These are phyloP conservation scores for Saccostrea glomerata DNA, from an alignment of 1,140 invertebrate genomes.

Conservation along the genomic window DNA sequence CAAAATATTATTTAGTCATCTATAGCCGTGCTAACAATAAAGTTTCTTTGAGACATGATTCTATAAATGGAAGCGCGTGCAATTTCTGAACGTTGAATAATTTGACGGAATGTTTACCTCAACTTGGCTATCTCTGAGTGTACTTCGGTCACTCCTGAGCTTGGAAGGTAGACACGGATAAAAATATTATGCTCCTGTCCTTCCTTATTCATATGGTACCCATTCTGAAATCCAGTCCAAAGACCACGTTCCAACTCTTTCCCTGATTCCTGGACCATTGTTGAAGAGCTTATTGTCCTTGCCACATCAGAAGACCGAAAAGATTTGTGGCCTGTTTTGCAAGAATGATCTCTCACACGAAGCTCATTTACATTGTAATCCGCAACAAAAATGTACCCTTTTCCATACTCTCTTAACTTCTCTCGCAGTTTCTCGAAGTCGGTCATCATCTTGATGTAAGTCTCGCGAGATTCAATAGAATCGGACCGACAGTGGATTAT, in stretches of 20 bases:
- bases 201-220: constrained; percentile 7
- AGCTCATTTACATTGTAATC: constrained; percentile 47
- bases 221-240: constrained; percentile 51
- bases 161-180: constrained; percentile 47
- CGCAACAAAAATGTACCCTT: constrained; percentile 52
- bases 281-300: neutral
- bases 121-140: constrained; percentile 59
- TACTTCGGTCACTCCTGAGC: constrained; percentile 31
- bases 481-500: constrained; percentile 56
- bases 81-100: neutral
- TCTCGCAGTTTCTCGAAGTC: constrained; percentile 43
- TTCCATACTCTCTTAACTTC: constrained; percentile 47
- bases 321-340: neutral
- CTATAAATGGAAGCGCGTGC: neutral
- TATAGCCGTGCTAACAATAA: too few species aligned
- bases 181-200: constrained; percentile 16
- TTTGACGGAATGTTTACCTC: constrained; percentile 46
- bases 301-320: neutral
- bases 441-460: constrained; percentile 53
- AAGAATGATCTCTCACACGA: constrained; percentile 24
- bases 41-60: too few species aligned
- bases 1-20: too few species aligned
- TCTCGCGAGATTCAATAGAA: constrained; percentile 8
- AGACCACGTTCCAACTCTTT: constrained; percentile 1
- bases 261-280: neutral